Base-by-base conservation (phyloP, 2,113 vertebrate genomes). In the Alaudala cheleensis region DNA sequence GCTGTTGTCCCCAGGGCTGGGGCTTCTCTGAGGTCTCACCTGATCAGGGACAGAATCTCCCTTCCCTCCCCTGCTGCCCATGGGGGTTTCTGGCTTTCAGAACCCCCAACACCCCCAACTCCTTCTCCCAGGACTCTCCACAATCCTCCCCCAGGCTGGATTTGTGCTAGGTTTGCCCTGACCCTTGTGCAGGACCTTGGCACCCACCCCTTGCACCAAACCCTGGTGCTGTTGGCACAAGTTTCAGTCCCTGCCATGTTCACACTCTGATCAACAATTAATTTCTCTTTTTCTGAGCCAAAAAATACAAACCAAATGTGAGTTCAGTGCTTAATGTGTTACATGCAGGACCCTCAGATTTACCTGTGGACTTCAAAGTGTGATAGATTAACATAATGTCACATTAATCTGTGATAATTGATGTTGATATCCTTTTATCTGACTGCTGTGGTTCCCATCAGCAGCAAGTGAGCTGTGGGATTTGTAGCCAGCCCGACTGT, bases 401-500 rank as follows among this genome's bases (percentile, higher is more conserved):
- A n/a, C 40, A 80, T 96, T 81, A 94, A 73, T 78, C 44, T 22
- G 56, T 47, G 85, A 80, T 95, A 88, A 78, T 92, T 96, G 78
- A 90, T 73, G 56, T 34, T 83, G 78, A 95, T 92, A 83, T 28
- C 5, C 51, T 90, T 91, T 94, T 80, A 90, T 94, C 88, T 91
- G 87, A 40, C 64, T 64, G 57, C 15, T 79, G 73, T 54, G 77
- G 65, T 72, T 81, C 89, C 56, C 83, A 33, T 81, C 92, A 93
- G 72, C 11, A 51, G 72, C 69, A 67, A 84, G 77, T 25, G 73
- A 91, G 73, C 86, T 60, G 91, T 77, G 79, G 95, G 58, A 82
- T 91, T 92, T 88, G 78, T 69, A 92, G 70, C 84, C 84, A 66
- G 74, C 67, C 42, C 7, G 7, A 82, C 86, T 96, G 96, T 94